Conservation (phyloP, 1,140 invertebrate species). For the Acromyrmex charruanus region DNA sequence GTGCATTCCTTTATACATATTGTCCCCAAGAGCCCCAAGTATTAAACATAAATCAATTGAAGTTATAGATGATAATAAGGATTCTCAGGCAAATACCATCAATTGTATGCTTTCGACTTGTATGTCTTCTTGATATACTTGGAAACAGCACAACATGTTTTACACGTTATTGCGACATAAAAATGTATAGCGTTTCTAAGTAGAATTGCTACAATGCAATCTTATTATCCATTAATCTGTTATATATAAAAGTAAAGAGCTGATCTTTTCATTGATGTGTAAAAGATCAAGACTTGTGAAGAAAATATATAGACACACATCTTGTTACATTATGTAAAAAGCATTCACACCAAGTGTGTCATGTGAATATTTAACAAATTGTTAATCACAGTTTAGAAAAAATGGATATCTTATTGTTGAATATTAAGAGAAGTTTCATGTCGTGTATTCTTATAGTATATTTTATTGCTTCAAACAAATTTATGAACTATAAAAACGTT, state of each 20-base stretch:
- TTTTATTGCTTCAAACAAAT: conserved; percentile 29
- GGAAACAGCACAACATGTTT: conserved; percentile 62
- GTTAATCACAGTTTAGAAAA: conserved; percentile 13
- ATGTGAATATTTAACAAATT: conserved; percentile 39
- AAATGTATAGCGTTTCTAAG: conserved; percentile 43
- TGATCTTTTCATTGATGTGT: conserved; percentile 32
- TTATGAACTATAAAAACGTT: conserved; percentile 7
- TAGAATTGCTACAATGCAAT: conserved; percentile 30
- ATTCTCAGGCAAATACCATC: conserved; percentile 18
- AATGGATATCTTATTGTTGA: conserved; percentile 38
- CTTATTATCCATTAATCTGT: conserved; percentile 47
- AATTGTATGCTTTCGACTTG: conserved; percentile 16
- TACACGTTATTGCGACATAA: conserved; percentile 37
- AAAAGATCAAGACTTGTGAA: conserved; percentile 44
- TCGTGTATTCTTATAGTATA: conserved; percentile 9
- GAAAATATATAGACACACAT: conserved; percentile 16
- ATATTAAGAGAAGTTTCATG: conserved; percentile 12
- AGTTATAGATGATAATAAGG: conserved; percentile 37
- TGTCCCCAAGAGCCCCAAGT: conserved; percentile 38
- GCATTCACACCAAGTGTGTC: conserved; percentile 39
- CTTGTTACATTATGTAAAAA: conserved; percentile 62
- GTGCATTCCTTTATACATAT: conserved; percentile 66
- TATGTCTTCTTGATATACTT: conserved; percentile 43
- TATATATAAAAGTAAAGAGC: conserved; percentile 40
- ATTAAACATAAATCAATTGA: conserved; percentile 16